phyloP scores from a whole-genome alignment of 2,888 invertebrate species.

The Aplocera efformata region DNA sequence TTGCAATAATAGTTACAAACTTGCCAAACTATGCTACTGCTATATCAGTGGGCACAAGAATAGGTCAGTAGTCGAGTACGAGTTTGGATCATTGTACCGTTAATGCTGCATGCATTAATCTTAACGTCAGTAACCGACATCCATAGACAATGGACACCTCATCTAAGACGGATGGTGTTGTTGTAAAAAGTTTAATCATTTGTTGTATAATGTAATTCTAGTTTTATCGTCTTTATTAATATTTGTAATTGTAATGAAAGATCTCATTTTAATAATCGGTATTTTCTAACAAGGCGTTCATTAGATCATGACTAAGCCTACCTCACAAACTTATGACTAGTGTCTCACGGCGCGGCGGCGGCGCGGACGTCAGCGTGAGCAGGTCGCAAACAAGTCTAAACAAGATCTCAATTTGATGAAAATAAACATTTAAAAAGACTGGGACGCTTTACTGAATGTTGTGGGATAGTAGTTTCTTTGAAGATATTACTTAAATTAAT shows the following conservation, averaged over 20 bases:
- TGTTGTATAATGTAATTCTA: constrained; percentile 78
- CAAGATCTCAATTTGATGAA: constrained; percentile 81
- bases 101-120: constrained; percentile 58
- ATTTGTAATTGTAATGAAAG: constrained; percentile 80
- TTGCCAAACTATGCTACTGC: constrained; percentile 23
- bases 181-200: constrained; percentile 74
- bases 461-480: constrained; percentile 78
- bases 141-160: constrained; percentile 51
- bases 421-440: constrained; percentile 79
- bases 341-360: constrained; percentile 36
- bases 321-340: constrained; percentile 76
- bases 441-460: constrained; percentile 81
- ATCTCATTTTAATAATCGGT: constrained; percentile 81
- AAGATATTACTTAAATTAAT: constrained; percentile 77
- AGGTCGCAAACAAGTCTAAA: constrained; percentile 74
- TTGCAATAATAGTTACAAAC: constrained; percentile 21
- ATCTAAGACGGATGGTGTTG: constrained; percentile 58
- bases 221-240: constrained; percentile 77
- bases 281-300: constrained; percentile 81
- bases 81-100: constrained; percentile 71
- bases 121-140: constrained; percentile 47
- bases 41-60: constrained; percentile 11
- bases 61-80: constrained; percentile 15
- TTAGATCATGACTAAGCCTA: constrained; percentile 81
- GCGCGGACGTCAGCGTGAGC: constrained; percentile 39